Conservation (phyloP, 1,140 invertebrate species). For the Sinella curviseta region DNA sequence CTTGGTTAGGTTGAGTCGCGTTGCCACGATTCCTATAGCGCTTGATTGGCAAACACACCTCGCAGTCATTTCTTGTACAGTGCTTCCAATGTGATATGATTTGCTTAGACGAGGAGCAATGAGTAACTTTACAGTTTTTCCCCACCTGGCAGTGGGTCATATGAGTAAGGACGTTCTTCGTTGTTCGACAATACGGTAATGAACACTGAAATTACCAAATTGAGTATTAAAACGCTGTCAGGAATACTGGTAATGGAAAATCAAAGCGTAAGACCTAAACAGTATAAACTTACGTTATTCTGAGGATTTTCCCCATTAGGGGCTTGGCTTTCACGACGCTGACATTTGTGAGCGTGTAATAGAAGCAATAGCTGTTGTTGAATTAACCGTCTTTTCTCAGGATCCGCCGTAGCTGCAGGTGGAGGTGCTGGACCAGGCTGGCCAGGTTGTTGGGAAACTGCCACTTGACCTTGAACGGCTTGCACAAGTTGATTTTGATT, state of each 20-base stretch:
- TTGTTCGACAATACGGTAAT: conserved; percentile 95
- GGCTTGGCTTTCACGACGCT: conserved; percentile 79
- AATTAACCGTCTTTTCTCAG: conserved; percentile 97
- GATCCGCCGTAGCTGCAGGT: conserved; percentile 69
- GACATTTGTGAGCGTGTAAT: conserved; percentile 98
- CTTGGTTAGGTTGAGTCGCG: conserved; percentile 52
- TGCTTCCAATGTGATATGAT: conserved; percentile 99
- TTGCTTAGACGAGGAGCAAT: conserved; percentile 97
- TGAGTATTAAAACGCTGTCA: no score
- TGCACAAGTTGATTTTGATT: conserved; percentile 41
- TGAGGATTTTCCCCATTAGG: conserved; percentile 72
- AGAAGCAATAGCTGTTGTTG: conserved; percentile 96
- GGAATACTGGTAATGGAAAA: no score
- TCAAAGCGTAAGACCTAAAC: background rate
- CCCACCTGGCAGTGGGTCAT: conserved; percentile 97
- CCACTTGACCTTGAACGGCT: conserved; percentile 33
- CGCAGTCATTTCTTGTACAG: conserved; percentile 90
- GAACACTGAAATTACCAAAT: conserved; percentile 77
- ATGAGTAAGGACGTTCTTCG: conserved; percentile 98
- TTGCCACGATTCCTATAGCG: conserved; percentile 80
- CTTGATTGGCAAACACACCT: conserved; percentile 95
- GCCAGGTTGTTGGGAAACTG: conserved; percentile 25
- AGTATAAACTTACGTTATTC: conserved; percentile 42
- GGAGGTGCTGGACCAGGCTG: conserved; percentile 51
- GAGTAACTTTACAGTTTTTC: conserved; percentile 83